Percentiles rank a stretch among this genome's conserved stretches.
Evolutionary conservation across 2,797 vertebrate genomes (phyloP).

Genomic region (Mus spretus): DNA sequence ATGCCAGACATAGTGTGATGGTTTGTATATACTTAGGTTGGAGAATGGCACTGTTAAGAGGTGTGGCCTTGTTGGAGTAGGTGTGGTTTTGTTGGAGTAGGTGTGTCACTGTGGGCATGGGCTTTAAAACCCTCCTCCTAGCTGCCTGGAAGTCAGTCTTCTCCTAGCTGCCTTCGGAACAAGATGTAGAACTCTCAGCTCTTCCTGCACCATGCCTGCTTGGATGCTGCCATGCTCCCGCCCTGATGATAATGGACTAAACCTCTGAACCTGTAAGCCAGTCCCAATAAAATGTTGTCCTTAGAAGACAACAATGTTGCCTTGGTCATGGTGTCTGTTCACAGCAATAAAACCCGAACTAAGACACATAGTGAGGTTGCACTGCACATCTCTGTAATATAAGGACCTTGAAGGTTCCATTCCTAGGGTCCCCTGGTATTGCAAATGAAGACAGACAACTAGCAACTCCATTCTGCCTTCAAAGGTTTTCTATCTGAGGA

Average conservation of each 20-base stretch:
- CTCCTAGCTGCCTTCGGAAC: not conserved
- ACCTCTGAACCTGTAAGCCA: not conserved
- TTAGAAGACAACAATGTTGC: not conserved
- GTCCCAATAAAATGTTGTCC: not conserved
- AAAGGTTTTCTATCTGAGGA: no score
- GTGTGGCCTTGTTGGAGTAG: not conserved
- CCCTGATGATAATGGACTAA: not conserved
- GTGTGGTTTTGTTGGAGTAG: not conserved
- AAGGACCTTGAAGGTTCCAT: not conserved
- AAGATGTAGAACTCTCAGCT: not conserved
- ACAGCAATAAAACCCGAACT: not conserved
- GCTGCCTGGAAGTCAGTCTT: not conserved
- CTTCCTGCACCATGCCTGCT: not conserved
- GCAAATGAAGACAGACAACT: not conserved
- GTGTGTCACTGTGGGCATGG: not conserved
- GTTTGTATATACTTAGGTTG: not conserved
- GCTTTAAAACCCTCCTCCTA: not conserved
- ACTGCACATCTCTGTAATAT: accelerated
- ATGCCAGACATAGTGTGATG: not conserved
- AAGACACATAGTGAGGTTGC: not conserved
- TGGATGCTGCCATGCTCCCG: not conserved
- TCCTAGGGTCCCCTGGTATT: not conserved
- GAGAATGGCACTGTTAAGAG: not conserved
- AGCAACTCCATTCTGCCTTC: not conserved
- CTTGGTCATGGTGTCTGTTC: not conserved